phyloP scores from a whole-genome alignment of 2,888 invertebrate genomes.

The Acleris holmiana region DNA sequence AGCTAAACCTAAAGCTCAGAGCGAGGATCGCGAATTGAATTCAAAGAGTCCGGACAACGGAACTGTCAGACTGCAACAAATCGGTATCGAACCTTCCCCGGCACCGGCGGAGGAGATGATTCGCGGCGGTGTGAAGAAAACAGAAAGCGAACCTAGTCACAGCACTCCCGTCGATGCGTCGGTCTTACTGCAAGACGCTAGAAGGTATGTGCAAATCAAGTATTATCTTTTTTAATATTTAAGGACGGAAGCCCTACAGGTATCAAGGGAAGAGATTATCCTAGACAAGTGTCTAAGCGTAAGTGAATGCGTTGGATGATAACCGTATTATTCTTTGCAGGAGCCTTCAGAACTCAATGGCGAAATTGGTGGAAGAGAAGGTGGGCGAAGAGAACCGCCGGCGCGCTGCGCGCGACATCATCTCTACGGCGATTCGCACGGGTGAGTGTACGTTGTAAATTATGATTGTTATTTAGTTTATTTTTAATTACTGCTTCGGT shows the following conservation, averaged over 20 bases:
- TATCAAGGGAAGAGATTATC: too few species aligned
- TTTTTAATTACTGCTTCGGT: too few species aligned
- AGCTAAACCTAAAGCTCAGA: slow-evolving; percentile 78
- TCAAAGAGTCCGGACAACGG: slow-evolving; percentile 65
- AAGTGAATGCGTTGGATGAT: too few species aligned
- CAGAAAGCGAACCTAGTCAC: slow-evolving; percentile 84
- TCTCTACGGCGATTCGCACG: slow-evolving; percentile 87
- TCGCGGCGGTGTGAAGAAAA: slow-evolving; percentile 75
- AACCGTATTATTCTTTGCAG: slow-evolving; percentile 48
- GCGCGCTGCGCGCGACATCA: slow-evolving; percentile 89
- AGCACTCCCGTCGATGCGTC: slow-evolving; percentile 74
- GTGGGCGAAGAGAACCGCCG: slow-evolving; percentile 78
- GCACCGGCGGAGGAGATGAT: slow-evolving; percentile 51
- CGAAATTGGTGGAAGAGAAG: slow-evolving; percentile 82
- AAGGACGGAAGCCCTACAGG: too few species aligned
- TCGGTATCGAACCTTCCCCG: slow-evolving; percentile 78
- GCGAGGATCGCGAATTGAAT: slow-evolving; percentile 75
- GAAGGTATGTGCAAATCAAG: slow-evolving; percentile 62
- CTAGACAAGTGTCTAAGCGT: too few species aligned
- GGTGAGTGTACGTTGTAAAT: slow-evolving; percentile 50
- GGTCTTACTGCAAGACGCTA: slow-evolving; percentile 83
- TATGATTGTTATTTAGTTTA: too few species aligned
- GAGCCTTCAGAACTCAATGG: slow-evolving; percentile 87
- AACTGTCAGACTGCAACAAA: slow-evolving; percentile 77
- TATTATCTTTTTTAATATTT: too few species aligned